These are phyloP conservation scores for Sciurus niger DNA, from an alignment of 2,113 vertebrate species.

Conservation along the genomic window DNA sequence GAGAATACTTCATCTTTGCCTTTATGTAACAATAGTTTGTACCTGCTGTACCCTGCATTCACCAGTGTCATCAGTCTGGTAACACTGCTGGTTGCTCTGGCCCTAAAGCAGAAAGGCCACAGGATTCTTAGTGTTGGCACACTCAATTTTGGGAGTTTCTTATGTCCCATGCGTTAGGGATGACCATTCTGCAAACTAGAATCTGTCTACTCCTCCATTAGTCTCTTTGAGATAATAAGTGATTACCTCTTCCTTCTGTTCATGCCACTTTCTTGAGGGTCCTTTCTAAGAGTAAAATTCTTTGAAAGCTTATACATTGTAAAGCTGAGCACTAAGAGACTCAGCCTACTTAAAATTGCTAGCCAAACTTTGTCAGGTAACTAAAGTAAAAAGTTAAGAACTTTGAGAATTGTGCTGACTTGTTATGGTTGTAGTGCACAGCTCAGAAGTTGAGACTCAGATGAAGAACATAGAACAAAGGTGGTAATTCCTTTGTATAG, in stretches of 20 bases:
- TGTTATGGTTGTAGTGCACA: not conserved
- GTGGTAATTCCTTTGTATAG: not conserved
- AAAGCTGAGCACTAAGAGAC: not conserved
- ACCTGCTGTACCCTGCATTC: not conserved
- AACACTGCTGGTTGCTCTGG: not conserved
- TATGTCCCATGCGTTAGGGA: not conserved
- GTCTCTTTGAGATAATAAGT: not conserved
- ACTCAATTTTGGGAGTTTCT: not conserved
- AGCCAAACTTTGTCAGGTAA: not conserved
- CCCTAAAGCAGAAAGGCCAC: slow-evolving; percentile 1
- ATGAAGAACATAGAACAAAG: not conserved
- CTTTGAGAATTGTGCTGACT: not conserved
- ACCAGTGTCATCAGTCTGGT: not conserved
- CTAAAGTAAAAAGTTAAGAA: not conserved
- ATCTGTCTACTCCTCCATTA: not conserved
- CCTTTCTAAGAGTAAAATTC: not conserved
- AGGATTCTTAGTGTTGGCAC: not conserved
- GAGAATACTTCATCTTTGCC: not conserved
- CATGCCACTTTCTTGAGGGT: not conserved
- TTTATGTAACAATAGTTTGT: not conserved
- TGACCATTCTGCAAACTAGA: not conserved
- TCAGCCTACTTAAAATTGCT: slow-evolving; percentile 12
- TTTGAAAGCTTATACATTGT: slow-evolving; percentile 9
- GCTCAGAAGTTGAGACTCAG: not conserved
- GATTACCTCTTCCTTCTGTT: not conserved